phyloP scores from a whole-genome alignment of 2,113 vertebrate species.

The Sylvietta virens region DNA sequence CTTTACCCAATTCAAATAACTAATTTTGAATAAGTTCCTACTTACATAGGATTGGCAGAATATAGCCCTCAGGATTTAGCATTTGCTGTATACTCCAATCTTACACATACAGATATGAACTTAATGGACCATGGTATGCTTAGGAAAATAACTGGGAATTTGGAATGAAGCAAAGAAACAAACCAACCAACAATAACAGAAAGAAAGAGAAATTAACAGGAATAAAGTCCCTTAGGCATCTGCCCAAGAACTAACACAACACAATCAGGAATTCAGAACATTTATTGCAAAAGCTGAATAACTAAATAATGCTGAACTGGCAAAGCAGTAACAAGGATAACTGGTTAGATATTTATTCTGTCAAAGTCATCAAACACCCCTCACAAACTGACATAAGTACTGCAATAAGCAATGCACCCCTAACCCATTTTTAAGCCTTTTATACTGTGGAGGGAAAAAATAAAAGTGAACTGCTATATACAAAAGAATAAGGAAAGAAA shows the following conservation, averaged over 20 bases:
- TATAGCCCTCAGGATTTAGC: neutral
- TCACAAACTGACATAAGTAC: constrained; percentile 95
- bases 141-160: constrained; percentile 6
- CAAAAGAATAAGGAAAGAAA: constrained; percentile 77
- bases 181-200: neutral
- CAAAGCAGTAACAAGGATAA: constrained; percentile 98
- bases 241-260: constrained; percentile 75
- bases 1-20: neutral
- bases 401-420: constrained; percentile 94
- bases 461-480: constrained; percentile 88
- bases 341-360: constrained; percentile 97
- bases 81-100: neutral
- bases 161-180: neutral
- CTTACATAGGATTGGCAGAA: neutral
- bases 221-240: constrained; percentile 25
- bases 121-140: neutral
- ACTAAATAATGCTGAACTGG: constrained; percentile 86
- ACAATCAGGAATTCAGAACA: constrained; percentile 90
- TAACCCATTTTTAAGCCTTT: constrained; percentile 80
- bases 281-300: constrained; percentile 99
- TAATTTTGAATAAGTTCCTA: neutral
- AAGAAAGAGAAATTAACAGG: neutral
- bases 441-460: constrained; percentile 79
- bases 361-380: constrained; percentile 90
- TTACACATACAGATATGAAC: neutral